Percentiles rank a stretch among this genome's conserved stretches.
Conservation (phyloP, 2,888 invertebrate genomes). For the Sepiola atlantica region DNA sequence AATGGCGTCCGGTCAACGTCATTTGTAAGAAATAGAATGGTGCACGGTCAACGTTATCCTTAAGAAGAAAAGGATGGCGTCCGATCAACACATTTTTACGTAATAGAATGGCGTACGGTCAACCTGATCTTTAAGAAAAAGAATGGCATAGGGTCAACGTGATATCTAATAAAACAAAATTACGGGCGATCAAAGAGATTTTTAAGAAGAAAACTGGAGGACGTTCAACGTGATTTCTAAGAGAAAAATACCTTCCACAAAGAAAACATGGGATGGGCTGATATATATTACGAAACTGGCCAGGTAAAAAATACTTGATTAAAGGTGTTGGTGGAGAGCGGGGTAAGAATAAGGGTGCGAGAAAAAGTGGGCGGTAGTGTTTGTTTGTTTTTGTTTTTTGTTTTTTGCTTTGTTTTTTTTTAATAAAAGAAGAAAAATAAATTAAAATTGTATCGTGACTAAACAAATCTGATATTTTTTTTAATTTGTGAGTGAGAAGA, state of each 20-base stretch:
- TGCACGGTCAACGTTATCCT: too few species aligned
- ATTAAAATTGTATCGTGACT: constrained; percentile 15
- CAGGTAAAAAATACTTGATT: background rate
- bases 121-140: background rate
- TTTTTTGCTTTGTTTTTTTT: too few species aligned
- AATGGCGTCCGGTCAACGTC: too few species aligned
- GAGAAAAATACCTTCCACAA: background rate
- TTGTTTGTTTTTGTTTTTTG: too few species aligned
- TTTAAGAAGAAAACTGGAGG: background rate
- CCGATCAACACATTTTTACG: too few species aligned
- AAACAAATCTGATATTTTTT: background rate
- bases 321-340: background rate
- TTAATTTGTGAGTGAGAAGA: background rate
- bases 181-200: too few species aligned
- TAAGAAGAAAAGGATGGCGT: background rate
- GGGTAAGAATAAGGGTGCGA: background rate
- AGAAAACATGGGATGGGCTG: background rate
- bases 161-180: background rate
- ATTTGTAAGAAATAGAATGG: too few species aligned
- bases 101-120: too few species aligned
- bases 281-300: constrained; percentile 11
- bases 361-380: background rate
- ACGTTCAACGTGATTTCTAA: background rate
- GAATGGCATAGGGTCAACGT: too few species aligned
- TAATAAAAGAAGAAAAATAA: background rate